phyloP scores from a whole-genome alignment of 2,797 vertebrate genomes.

The Myotis myotis region DNA sequence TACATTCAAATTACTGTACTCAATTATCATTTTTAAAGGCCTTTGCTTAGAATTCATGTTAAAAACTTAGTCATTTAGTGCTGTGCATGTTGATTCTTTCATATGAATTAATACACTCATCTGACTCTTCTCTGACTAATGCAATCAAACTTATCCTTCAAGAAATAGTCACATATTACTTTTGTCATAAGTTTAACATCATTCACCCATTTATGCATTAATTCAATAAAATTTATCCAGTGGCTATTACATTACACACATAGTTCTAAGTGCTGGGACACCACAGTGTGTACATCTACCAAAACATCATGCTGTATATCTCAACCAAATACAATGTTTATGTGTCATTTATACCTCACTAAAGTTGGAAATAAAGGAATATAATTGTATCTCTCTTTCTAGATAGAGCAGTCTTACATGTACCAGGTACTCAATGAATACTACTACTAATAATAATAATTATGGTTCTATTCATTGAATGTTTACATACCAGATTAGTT shows the following conservation, averaged over 20 bases:
- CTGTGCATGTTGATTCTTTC: neutral
- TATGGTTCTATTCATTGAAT: no score
- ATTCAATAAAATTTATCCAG: neutral
- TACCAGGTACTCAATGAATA: no score
- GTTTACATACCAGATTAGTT: no score
- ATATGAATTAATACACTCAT: neutral
- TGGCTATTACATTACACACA: neutral
- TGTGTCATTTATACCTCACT: no score
- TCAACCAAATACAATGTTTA: no score
- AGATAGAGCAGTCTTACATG: no score
- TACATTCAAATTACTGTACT: neutral
- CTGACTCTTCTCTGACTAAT: conserved; percentile 1
- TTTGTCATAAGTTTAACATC: neutral
- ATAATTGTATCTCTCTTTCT: no score
- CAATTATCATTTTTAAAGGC: neutral
- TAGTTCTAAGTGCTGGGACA: neutral
- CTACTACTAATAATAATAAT: no score
- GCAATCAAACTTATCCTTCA: neutral
- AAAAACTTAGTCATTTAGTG: neutral
- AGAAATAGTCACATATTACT: neutral
- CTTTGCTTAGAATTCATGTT: neutral
- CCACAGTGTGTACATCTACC: no score
- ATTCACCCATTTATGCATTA: neutral
- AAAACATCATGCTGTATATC: no score
- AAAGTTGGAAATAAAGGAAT: no score